Base-by-base conservation (phyloP, 1,140 invertebrate species). In the Plectrocnemia conspersa region DNA sequence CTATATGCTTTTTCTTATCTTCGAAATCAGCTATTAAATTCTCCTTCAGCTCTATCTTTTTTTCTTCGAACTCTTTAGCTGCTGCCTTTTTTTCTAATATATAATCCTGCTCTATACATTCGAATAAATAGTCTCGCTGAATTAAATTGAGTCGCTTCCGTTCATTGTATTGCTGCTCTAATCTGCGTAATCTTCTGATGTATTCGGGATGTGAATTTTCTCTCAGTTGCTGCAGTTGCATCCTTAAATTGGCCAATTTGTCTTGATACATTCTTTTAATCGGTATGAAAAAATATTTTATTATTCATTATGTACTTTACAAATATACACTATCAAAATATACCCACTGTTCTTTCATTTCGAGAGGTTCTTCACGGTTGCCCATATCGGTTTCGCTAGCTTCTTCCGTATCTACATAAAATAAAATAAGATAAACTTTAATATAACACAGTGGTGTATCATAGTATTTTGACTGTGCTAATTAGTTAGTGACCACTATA, bases 11-110 rank as follows among this genome's bases (percentile, higher is more conserved):
- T 63, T 86, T 80, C 64, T 95, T 95, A 57, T 97, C 94, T 68
- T 97, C 93, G 68, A 97, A 85, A 67, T 97, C 93, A 25, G 83
- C 80, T 9, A 97, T 77, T 11, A 98, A 68, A 73, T 85, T 93
- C 68, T 97, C 93, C 65, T 87, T 84, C 9, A 98, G 72, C 67
- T 97, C 93, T 60, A 89, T 79, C 68, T 94, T 94, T 67, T 97
- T 96, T 63, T 97, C 93, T 70, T 97, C 92, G 79, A 93, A 94
- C 64, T 97, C 93, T 71, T 91, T 88, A 0, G 80, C 83, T 2
- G 92, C 88, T 21, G 86, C 83, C 70, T 88, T 88, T 68, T 91
- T 91, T 67, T 97, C 95, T 24, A 82, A 79, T 56, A 87, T 76
- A 66, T 89, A 97, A 63, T 97, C 93, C 55, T 82, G 78, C 65